A percentile compares a stretch with the other conserved stretches of the same genome.
phyloP scores from a whole-genome alignment of 1,140 invertebrate species.

The Hyposmocoma kahamanoa region DNA sequence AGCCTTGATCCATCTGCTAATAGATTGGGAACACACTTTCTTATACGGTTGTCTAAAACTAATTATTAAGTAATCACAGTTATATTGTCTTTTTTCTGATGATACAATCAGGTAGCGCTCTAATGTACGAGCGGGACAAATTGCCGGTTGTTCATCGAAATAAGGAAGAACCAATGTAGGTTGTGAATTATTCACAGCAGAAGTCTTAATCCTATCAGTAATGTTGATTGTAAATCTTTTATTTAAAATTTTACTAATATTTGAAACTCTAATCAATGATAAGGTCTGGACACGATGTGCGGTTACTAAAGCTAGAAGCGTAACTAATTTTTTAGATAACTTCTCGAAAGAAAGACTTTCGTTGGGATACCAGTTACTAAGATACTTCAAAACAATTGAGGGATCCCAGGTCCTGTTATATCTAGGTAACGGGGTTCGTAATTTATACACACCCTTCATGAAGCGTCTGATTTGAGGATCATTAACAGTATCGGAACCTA shows the following conservation, averaged over 20 bases:
- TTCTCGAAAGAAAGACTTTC: neutral
- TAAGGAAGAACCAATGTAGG: neutral
- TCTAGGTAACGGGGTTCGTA: conserved; percentile 5
- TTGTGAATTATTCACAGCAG: neutral
- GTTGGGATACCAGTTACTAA: neutral
- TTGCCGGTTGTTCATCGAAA: neutral
- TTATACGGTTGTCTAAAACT: neutral
- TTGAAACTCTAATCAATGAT: neutral
- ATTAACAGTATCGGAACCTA: neutral
- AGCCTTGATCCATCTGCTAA: neutral
- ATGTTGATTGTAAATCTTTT: neutral
- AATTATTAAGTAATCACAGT: neutral
- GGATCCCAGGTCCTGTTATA: conserved; percentile 6
- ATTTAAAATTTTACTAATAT: neutral
- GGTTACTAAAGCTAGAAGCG: conserved; percentile 6
- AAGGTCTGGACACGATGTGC: conserved; percentile 6
- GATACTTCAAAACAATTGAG: conserved; percentile 1
- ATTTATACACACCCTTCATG: conserved; percentile 4
- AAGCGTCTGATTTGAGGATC: conserved; percentile 1
- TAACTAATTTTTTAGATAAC: neutral
- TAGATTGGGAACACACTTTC: neutral
- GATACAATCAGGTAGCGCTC: neutral
- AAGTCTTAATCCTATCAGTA: neutral
- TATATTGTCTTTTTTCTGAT: neutral
- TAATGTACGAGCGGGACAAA: neutral